These are phyloP conservation scores for Urocynchramus pylzowi DNA, from an alignment of 2,113 vertebrate species.

Conservation along the genomic window DNA sequence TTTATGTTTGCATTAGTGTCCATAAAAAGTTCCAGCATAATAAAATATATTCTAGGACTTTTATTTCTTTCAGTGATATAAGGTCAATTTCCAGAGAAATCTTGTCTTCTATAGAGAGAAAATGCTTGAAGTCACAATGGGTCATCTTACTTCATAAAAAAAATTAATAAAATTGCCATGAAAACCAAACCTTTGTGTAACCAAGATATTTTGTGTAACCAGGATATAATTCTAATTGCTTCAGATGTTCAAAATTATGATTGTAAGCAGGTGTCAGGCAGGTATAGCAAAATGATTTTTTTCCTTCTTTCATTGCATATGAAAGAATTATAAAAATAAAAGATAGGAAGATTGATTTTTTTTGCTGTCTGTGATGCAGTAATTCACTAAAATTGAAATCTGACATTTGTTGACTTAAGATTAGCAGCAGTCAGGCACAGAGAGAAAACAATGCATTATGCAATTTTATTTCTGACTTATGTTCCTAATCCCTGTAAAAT, in stretches of 20 bases:
- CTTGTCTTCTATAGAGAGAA: neutral
- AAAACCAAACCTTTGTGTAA: neutral
- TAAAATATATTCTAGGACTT: neutral
- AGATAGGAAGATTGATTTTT: neutral
- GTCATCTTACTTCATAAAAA: neutral
- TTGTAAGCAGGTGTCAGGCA: neutral
- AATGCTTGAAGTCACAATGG: neutral
- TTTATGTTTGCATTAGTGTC: neutral
- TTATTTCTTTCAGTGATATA: neutral
- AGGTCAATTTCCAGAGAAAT: neutral
- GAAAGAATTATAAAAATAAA: constrained; percentile 44
- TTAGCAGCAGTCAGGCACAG: neutral
- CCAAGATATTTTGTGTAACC: neutral
- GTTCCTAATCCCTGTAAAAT: constrained; percentile 54
- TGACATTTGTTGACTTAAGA: constrained; percentile 63
- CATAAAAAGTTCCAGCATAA: neutral
- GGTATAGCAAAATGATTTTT: neutral
- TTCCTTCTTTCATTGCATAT: neutral
- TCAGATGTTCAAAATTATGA: neutral
- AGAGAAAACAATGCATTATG: constrained; percentile 23
- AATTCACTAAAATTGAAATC: constrained; percentile 67
- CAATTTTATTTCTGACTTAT: constrained; percentile 41
- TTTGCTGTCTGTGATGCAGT: neutral
- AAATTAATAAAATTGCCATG: neutral
- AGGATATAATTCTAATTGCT: neutral